A percentile compares a stretch with the other conserved stretches of the same genome.
phyloP scores from a whole-genome alignment of 1,140 invertebrate genomes.

The Saccostrea echinata region DNA sequence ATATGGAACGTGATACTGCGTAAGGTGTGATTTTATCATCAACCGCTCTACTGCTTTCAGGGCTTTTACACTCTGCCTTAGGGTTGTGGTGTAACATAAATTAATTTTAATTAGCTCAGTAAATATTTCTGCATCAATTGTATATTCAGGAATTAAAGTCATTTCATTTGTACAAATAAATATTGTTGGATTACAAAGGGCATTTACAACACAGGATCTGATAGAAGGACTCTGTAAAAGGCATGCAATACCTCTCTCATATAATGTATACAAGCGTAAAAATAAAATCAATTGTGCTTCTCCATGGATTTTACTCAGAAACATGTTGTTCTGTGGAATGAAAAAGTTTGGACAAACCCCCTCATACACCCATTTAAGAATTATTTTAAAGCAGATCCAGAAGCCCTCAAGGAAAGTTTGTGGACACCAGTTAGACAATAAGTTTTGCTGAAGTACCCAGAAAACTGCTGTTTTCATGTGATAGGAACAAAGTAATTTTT shows the following conservation, averaged over 20 bases:
- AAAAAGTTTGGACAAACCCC: constrained; percentile 41
- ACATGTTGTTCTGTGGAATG: constrained; percentile 41
- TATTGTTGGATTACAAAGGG: neutral
- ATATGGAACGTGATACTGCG: neutral
- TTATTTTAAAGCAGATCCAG: too few species aligned
- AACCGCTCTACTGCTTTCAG: neutral
- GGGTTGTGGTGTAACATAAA: neutral
- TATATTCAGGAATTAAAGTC: neutral
- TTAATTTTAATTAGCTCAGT: neutral
- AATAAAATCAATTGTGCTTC: neutral
- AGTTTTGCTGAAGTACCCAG: neutral
- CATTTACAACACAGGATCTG: neutral
- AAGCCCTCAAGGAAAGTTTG: constrained; percentile 11
- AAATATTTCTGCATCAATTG: neutral
- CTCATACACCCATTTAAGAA: constrained; percentile 24
- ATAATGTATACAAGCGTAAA: neutral
- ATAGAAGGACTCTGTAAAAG: neutral
- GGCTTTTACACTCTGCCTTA: neutral
- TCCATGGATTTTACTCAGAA: neutral
- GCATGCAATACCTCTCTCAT: neutral
- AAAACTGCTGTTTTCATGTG: constrained; percentile 42
- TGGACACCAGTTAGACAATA: neutral
- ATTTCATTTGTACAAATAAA: neutral
- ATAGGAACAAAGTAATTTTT: constrained; percentile 38
- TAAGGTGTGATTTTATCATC: neutral